These are phyloP conservation scores for Solenodon paradoxus DNA, from an alignment of 2,113 vertebrate genomes.

Conservation along the genomic window DNA sequence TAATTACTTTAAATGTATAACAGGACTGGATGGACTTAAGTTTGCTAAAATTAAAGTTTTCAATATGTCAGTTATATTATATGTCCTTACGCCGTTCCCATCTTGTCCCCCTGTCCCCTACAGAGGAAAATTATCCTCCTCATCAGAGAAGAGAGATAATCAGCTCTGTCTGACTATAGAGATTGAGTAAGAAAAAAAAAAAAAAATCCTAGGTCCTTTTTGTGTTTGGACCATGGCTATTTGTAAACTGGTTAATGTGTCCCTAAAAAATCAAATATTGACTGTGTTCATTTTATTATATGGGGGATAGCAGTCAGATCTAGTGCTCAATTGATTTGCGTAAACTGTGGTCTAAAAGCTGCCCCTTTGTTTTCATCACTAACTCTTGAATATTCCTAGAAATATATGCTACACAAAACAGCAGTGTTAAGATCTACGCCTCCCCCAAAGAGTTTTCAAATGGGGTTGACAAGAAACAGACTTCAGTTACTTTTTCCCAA, in stretches of 20 bases:
- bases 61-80: not conserved
- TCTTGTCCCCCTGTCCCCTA: not conserved
- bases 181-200: not conserved
- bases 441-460: not conserved
- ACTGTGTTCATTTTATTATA: not conserved
- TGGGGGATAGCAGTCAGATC: not conserved
- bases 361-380: not conserved
- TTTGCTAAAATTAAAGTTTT: not conserved
- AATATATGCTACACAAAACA: not conserved
- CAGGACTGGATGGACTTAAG: not conserved
- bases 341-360: not conserved
- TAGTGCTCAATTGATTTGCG: not conserved
- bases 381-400: not conserved
- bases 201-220: not conserved
- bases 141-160: fast-evolving
- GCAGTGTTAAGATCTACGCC: not conserved
- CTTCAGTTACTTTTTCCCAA: not conserved
- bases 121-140: not conserved
- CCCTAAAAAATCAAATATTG: not conserved
- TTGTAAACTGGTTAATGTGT: not conserved
- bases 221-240: not conserved
- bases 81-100: not conserved
- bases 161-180: not conserved
- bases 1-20: not conserved
- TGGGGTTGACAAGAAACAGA: not conserved